Conservation (phyloP, 2,797 vertebrate species). For the Acanthurus leucopareius region DNA sequence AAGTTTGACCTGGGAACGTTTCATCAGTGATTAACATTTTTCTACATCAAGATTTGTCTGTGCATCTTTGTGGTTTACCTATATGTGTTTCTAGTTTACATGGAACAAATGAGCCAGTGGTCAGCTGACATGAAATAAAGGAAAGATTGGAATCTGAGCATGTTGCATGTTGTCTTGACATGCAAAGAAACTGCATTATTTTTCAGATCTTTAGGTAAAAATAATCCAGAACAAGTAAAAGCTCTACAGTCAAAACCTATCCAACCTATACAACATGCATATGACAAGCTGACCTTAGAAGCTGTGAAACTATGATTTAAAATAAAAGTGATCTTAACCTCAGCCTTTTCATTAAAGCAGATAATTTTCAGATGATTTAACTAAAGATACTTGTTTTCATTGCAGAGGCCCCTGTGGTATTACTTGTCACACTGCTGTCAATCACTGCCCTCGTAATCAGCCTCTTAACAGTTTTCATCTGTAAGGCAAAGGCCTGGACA, state of each 20-base stretch:
- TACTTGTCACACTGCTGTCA: neutral
- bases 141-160: too few relatives aligned
- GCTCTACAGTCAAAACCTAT: too few relatives aligned
- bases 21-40: neutral
- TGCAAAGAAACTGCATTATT: too few relatives aligned
- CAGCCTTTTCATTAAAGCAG: too few relatives aligned
- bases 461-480: accelerated
- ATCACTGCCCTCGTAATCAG: accelerated
- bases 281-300: neutral
- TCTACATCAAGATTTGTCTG: neutral
- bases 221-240: too few relatives aligned
- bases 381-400: neutral
- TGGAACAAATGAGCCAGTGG: neutral
- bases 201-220: too few relatives aligned
- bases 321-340: neutral
- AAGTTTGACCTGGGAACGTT: neutral
- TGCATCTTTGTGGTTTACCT: neutral
- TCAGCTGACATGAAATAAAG: too few relatives aligned
- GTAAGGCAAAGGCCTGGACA: slow-evolving; percentile 1
- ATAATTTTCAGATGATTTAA: neutral
- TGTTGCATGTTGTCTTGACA: too few relatives aligned
- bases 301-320: neutral
- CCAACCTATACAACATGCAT: neutral
- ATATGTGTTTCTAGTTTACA: neutral
- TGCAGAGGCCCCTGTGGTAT: accelerated